Base-by-base conservation (phyloP, 2,113 vertebrate species). In the Lagenorhynchus albirostris region DNA sequence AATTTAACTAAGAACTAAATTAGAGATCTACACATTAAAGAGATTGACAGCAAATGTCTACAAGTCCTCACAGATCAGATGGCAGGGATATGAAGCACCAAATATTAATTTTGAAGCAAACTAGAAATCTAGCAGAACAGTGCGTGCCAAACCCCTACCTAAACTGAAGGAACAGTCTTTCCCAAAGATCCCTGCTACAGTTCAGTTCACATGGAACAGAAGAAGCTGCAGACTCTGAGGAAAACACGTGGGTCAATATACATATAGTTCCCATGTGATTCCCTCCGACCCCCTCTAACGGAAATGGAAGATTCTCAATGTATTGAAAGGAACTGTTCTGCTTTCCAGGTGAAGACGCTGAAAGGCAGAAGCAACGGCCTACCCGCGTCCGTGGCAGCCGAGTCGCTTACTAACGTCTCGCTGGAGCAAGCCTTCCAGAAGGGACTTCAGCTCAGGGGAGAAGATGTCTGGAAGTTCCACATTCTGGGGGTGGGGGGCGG, bases 381-480 rank as follows among this genome's bases (percentile, higher is more conserved):
- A 99, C 99, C 99, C 99, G 83, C 98, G 98, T 58, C 99, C 99
- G n/a, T 98, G 99, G 91, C 99, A 99, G 84, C 99, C 99, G 0
- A 99, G 99, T 50, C 99, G 99, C 98, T 99, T 99, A 95, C 99
- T 98, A 9, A 99, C 99, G 8, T 99, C 99, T 58, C 99, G 98
- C 97, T 99, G 99, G 65, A 99, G 99, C 70, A 99, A 98, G 29
- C 99, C 99, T 98, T 99, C 99, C 98, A 99, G 95, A 3, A 99
- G 99, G 60, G 99, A 99, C 98, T 99, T 99, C 47, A 99, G 99
- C 65, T 99, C 99, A 0, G 99, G 98, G 3, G 99, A 99, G 98
- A 99, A 99, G 0, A 99, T 99, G 60, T 99, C 99, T 0, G 99
- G 99, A 76, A 99, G 98, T 97, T 99, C 99, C 98, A 99, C 99